These are phyloP conservation scores for Pocillopora grandis DNA, from an alignment of 92 coral and sea anemone genomes.

Conservation along the genomic window DNA sequence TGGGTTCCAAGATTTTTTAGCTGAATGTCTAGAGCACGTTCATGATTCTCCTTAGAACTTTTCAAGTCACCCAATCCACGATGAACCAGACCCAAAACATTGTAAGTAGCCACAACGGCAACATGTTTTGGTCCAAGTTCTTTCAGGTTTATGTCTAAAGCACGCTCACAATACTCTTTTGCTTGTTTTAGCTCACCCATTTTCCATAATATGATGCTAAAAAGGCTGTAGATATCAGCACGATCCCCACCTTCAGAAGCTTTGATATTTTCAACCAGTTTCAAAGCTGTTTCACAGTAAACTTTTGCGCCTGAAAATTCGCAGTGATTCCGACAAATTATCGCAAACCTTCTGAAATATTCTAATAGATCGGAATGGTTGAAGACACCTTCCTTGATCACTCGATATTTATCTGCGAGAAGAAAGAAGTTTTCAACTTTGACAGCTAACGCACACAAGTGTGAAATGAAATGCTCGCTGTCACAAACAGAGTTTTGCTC, in stretches of 20 bases:
- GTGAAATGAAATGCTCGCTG: conserved; percentile 30
- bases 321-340: neutral
- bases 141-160: neutral
- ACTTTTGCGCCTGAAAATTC: neutral
- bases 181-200: neutral
- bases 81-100: neutral
- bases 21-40: too few species aligned
- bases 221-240: neutral
- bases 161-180: neutral
- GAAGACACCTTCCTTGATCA: neutral
- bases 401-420: neutral
- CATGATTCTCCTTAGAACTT: conserved; percentile 16
- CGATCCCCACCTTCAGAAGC: conserved; percentile 24
- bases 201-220: conserved; percentile 5
- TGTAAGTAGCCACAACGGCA: neutral
- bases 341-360: neutral
- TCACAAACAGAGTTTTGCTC: neutral
- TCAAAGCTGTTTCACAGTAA: neutral
- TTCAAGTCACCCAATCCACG: conserved; percentile 23
- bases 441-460: conserved; percentile 14
- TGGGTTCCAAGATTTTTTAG: neutral
- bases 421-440: neutral
- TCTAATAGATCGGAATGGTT: neutral
- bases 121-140: neutral
- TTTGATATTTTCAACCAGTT: neutral